Percentiles rank a stretch among this genome's conserved stretches.
These are phyloP conservation scores for Diadophis punctatus DNA, from an alignment of 2,113 vertebrate genomes.

Conservation along the genomic window DNA sequence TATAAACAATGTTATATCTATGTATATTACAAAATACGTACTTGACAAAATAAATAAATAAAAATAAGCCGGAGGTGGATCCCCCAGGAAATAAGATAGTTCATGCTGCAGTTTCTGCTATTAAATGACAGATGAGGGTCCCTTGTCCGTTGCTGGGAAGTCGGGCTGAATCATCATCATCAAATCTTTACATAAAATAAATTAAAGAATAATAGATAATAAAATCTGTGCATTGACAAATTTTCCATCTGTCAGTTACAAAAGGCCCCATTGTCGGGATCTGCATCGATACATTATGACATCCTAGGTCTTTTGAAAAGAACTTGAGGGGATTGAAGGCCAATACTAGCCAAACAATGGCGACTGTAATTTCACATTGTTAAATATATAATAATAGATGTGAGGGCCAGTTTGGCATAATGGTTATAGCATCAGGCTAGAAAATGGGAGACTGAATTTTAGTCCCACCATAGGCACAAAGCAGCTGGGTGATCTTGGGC, in stretches of 20 bases:
- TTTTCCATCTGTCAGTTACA: background rate
- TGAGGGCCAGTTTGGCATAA: background rate
- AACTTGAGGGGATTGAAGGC: background rate
- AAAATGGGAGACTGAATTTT: background rate
- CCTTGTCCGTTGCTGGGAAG: background rate
- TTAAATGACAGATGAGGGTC: background rate
- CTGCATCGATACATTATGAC: background rate
- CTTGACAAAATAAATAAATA: no score
- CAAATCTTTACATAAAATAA: background rate
- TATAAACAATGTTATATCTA: no score
- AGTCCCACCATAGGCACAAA: background rate
- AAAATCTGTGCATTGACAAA: background rate
- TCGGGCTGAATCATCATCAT: background rate
- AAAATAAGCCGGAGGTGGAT: background rate
- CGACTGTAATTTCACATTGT: background rate
- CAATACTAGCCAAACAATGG: background rate
- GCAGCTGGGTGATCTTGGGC: background rate
- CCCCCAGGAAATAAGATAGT: background rate
- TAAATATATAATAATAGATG: background rate
- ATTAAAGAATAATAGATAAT: background rate
- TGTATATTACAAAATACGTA: no score
- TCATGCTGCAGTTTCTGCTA: background rate
- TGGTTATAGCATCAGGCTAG: background rate
- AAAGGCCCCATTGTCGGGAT: background rate
- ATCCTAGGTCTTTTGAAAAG: background rate